A percentile compares a stretch with the other conserved stretches of the same genome.
Conservation (phyloP, 2,888 invertebrate genomes). For the Lottia gigantea region DNA sequence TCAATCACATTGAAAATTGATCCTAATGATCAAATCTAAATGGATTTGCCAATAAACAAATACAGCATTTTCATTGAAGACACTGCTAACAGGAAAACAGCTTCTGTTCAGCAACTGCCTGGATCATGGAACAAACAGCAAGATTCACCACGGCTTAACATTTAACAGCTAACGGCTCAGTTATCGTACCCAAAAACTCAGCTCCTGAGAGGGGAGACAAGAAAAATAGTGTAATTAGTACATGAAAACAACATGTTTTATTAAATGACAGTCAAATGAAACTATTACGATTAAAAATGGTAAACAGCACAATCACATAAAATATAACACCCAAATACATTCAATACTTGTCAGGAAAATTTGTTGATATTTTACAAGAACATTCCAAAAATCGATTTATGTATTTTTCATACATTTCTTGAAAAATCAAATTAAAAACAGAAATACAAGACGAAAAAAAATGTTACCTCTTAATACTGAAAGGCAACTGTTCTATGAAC, state of each 20-base stretch:
- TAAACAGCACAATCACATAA: background rate
- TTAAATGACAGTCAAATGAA: background rate
- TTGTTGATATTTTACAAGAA: no score
- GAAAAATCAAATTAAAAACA: no score
- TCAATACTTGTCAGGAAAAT: no score
- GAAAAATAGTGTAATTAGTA: background rate
- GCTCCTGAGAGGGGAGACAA: conserved; percentile 9
- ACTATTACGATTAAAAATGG: background rate
- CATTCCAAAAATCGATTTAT: no score
- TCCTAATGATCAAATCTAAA: conserved; percentile 7
- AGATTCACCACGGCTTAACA: conserved; percentile 1
- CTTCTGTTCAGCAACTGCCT: conserved; percentile 10
- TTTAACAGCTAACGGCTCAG: background rate
- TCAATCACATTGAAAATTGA: background rate
- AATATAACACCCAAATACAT: no score
- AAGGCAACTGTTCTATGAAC: conserved; percentile 5
- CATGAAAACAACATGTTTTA: background rate
- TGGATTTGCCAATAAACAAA: background rate
- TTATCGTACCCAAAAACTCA: background rate
- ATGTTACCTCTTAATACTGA: conserved; percentile 10
- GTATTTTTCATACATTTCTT: no score
- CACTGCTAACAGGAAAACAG: conserved; percentile 11
- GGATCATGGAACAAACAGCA: background rate
- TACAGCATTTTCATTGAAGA: conserved; percentile 1
- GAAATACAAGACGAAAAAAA: no score